phyloP scores from a whole-genome alignment of 2,888 invertebrate genomes.

The Pollenia griseotomentosa region DNA sequence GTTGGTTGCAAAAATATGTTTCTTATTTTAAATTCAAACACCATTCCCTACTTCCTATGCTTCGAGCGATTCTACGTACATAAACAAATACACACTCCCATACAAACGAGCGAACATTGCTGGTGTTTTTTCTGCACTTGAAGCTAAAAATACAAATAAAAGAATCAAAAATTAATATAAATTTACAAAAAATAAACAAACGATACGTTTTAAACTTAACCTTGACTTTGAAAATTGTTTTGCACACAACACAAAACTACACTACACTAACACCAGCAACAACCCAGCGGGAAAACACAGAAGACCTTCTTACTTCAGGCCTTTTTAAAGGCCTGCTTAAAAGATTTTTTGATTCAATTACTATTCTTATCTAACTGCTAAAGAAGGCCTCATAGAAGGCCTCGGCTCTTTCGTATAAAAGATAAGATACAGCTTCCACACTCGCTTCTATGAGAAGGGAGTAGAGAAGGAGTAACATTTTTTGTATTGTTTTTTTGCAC shows the following conservation, averaged over 20 bases:
- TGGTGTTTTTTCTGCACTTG: slow-evolving; percentile 55
- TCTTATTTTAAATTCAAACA: slow-evolving; percentile 72
- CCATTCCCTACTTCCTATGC: slow-evolving; percentile 70
- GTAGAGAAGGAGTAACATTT: no score
- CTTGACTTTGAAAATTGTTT: slow-evolving; percentile 80
- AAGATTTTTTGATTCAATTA: no score
- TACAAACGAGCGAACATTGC: background rate
- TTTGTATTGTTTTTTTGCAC: no score
- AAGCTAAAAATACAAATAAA: slow-evolving; percentile 68
- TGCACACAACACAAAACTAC: slow-evolving; percentile 30
- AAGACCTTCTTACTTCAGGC: no score
- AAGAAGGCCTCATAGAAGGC: no score
- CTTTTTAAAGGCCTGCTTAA: no score
- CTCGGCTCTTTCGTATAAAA: no score
- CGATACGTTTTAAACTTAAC: slow-evolving; percentile 78
- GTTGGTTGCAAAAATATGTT: slow-evolving; percentile 60
- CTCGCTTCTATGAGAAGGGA: no score
- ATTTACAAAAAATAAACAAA: slow-evolving; percentile 75
- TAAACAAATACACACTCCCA: slow-evolving; percentile 12
- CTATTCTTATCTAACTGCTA: no score
- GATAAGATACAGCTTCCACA: no score
- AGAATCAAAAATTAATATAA: slow-evolving; percentile 65
- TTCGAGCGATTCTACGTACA: slow-evolving; percentile 54
- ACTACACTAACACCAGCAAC: slow-evolving; percentile 1
- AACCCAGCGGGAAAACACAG: no score